Base-by-base conservation (phyloP, 2,888 invertebrate species). In the Salpingus planirostris region DNA sequence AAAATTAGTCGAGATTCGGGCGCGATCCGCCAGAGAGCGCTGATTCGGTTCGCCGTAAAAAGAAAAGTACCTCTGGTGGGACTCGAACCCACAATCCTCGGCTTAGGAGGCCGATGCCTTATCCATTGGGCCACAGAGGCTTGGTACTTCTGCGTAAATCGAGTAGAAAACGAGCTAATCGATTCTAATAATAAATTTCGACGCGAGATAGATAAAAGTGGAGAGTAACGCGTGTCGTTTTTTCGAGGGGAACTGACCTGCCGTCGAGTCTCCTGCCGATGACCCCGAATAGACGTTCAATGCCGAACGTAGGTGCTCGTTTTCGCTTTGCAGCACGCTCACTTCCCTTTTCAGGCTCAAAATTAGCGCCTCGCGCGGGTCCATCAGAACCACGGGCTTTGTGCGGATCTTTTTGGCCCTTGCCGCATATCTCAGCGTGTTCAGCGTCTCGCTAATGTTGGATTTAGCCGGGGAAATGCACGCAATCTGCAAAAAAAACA, bases 301-400 rank as follows among this genome's bases (percentile, higher is more conserved):
- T 0, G 83, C 83, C 5, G 84, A 74, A 44, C 87, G 71, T 3
- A 95, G 66, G 52, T 91, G 90, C 42, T 87, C 82, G 59, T 95
- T 95, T 66, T 95, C 93, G 37, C 78, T 79, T 50, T 89, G 79
- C 10, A 95, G 67, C 0, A 83, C 80, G 35, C 79, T 80, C 5
- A 93, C 82, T 66, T 93, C 92, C 23, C 89, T 70, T 63, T 91
- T 91, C 40, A 95, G 62, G 49, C 85, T 89, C 23, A 93, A 60
- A 40, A 95, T 93, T 8, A 93, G 67, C 2, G 91, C 88, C 59
- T 95, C 95, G 42, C 92, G 70, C 0, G 93, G 91, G 60, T 95
- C 93, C 90, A 95, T 92, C 63, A 91, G 83, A 13, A 95, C 82
- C 11, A 92, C 80, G 0, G 95, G 95, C 57, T 91, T 92, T 0